Base-by-base conservation (phyloP, 2,113 vertebrate species). In the Axis porcinus region DNA sequence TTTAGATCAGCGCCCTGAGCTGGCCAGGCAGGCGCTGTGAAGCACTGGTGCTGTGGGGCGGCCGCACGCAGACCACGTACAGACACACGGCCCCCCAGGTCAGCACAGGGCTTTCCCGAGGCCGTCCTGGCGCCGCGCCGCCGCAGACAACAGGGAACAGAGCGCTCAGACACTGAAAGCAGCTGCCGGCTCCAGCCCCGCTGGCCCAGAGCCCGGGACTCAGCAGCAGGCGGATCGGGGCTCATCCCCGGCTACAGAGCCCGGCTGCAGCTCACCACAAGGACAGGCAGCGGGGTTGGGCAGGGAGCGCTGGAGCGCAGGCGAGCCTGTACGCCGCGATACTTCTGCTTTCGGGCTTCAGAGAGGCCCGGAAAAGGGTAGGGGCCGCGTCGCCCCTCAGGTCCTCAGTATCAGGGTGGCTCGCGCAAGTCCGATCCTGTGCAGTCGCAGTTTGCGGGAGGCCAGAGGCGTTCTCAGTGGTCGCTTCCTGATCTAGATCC, bases 41-140 rank as follows among this genome's bases (percentile, higher is more conserved):
- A 5, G 70, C 15, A 0, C 14, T 14, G 27, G 57, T 50, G 10
- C 4, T 4, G 19, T 7, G 5, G 57, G 25, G 52, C n/a, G 27
- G 64, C 3, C 33, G 21, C 5, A 27, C 19, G 14, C 2, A 1
- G 1, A 8, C 13, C 78, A 13, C 33, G 2, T 12, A 7, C 10
- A 25, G 27, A 36, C 11, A 50, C 14, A 0, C 5, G 43, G 7
- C 43, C 27, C 2, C 12, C 54, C 33, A 8, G 3, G 3, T 2
- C 12, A 19, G 4, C 25, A 5, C 4, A 21, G 45, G 5, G 47
- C 19, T 28, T 16, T 25, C 33, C 25, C 0, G 2, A 50, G 60
- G 60, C 55, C 0, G 0, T 25, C 52, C 17, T 5, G 36, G n/a
- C 0, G 0, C 8, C 2, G 0, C 33, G 0, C 12, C 0, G 27